These are phyloP conservation scores for Diadophis punctatus DNA, from an alignment of 2,113 vertebrate species.

Conservation along the genomic window DNA sequence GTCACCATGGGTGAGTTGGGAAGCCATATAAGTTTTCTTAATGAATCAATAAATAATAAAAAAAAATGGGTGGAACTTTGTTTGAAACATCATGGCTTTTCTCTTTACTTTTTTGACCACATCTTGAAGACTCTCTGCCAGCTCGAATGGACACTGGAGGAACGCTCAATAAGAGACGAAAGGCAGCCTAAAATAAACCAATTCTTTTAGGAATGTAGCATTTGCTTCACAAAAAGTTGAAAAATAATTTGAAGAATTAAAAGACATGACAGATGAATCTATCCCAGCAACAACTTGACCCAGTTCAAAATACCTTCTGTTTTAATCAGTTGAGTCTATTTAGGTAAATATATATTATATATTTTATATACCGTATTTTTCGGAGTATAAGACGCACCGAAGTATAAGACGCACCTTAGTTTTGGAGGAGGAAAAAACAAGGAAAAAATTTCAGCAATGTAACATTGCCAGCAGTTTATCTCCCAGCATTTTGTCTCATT, in stretches of 20 bases:
- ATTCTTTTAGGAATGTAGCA: not conserved
- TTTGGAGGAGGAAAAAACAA: no score
- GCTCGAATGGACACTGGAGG: not conserved
- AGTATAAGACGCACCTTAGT: no score
- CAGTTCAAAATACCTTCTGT: not conserved
- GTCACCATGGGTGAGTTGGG: no score
- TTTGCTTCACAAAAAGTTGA: not conserved
- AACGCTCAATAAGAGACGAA: not conserved
- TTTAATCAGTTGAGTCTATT: not conserved
- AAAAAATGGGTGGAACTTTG: not conserved
- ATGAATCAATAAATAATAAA: not conserved
- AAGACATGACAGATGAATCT: not conserved
- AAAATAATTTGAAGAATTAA: not conserved
- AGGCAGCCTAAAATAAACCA: not conserved
- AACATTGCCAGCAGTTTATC: no score
- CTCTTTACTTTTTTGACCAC: not conserved
- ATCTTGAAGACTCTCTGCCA: not conserved
- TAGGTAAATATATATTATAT: not conserved
- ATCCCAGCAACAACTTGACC: not conserved
- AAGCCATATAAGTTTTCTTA: not conserved
- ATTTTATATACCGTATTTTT: no score
- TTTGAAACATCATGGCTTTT: not conserved
- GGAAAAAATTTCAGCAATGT: no score
- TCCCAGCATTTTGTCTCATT: no score
- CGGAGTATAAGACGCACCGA: no score